These are phyloP conservation scores for Lapara coniferarum DNA, from an alignment of 2,888 invertebrate genomes.

Conservation along the genomic window DNA sequence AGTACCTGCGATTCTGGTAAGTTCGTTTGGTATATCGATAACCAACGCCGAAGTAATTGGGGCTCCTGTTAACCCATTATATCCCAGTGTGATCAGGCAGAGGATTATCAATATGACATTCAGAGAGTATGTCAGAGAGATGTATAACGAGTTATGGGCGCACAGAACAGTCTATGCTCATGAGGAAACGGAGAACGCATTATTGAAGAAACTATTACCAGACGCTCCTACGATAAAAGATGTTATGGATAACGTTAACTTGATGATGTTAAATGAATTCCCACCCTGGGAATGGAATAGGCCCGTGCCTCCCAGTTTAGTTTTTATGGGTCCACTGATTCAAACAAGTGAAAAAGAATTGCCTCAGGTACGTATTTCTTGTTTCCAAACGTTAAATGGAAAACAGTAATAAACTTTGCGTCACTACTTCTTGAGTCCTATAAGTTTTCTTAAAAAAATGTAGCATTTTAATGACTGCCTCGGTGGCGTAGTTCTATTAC, in stretches of 20 bases:
- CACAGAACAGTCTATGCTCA: slow-evolving; percentile 28
- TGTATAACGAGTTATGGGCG: slow-evolving; percentile 37
- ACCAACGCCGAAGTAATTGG: slow-evolving; percentile 40
- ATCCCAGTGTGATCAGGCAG: slow-evolving; percentile 38
- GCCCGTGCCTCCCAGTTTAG: slow-evolving; percentile 61
- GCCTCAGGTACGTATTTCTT: slow-evolving; percentile 55
- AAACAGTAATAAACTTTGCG: no score
- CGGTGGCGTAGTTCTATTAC: no score
- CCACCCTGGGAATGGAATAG: slow-evolving; percentile 55
- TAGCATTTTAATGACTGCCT: no score
- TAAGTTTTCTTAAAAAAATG: no score
- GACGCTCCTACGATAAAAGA: slow-evolving; percentile 38
- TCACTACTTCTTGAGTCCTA: no score
- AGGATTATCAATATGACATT: slow-evolving; percentile 36
- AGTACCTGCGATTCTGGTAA: slow-evolving; percentile 44
- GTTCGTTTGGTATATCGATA: slow-evolving; percentile 39
- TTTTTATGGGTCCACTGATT: slow-evolving; percentile 67
- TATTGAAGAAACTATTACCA: slow-evolving; percentile 40
- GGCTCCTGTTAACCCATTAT: slow-evolving; percentile 43
- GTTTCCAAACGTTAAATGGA: no score
- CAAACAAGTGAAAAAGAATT: slow-evolving; percentile 52
- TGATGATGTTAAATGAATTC: slow-evolving; percentile 67
- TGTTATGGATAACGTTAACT: slow-evolving; percentile 48
- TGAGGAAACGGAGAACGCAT: slow-evolving; percentile 37
- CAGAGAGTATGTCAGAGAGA: slow-evolving; percentile 39